Percentiles rank a stretch among this genome's conserved stretches.
These are phyloP conservation scores for Tretioscincus oriximinensis DNA, from an alignment of 2,113 vertebrate genomes.

Conservation along the genomic window DNA sequence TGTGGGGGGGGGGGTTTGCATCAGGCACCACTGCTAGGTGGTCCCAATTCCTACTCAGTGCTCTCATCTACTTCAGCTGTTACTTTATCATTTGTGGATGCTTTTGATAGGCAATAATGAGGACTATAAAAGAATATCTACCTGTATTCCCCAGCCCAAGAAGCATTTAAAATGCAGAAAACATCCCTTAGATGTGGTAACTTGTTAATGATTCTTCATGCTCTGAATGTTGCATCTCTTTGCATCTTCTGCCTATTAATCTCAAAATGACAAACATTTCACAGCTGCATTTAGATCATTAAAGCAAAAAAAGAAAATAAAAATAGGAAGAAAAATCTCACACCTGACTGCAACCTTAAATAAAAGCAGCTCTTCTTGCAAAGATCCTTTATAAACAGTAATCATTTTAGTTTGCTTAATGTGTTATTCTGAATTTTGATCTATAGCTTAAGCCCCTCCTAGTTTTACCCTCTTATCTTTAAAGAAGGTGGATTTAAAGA, in stretches of 20 bases:
- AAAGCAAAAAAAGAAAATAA: background rate
- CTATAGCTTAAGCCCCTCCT: background rate
- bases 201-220: slow-evolving; percentile 72
- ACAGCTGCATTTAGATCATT: slow-evolving; percentile 30
- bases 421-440: background rate
- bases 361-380: slow-evolving; percentile 4
- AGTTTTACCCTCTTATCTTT: background rate
- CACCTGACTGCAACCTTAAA: background rate
- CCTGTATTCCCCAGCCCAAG: slow-evolving; percentile 67
- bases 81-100: slow-evolving; percentile 38
- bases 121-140: slow-evolving; percentile 47
- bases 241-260: slow-evolving; percentile 63
- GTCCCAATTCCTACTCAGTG: background rate
- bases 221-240: slow-evolving; percentile 60
- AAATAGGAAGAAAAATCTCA: background rate
- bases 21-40: too few species aligned
- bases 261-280: slow-evolving; percentile 59
- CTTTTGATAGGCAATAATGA: slow-evolving; percentile 47
- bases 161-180: slow-evolving; percentile 63
- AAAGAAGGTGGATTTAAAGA: slow-evolving; percentile 1
- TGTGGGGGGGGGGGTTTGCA: too few species aligned
- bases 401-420: background rate
- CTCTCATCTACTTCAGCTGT: slow-evolving; percentile 21
- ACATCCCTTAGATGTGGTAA: slow-evolving; percentile 53
- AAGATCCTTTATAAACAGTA: background rate